phyloP scores from a whole-genome alignment of 2,888 invertebrate genomes.

The Drosophila buzzatii region DNA sequence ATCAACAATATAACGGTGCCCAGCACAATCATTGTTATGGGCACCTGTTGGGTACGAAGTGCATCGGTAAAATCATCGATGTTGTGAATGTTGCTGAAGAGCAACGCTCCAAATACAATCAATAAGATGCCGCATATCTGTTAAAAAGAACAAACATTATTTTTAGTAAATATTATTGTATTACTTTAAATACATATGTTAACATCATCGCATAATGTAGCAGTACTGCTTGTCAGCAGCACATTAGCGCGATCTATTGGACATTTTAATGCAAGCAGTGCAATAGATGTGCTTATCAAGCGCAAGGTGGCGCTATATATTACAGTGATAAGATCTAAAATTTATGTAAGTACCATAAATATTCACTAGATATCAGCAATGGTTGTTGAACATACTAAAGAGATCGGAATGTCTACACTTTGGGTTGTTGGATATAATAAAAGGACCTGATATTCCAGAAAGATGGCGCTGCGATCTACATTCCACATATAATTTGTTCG shows the following conservation, averaged over 20 bases:
- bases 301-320: neutral
- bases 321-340: neutral
- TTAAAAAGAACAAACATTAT: neutral
- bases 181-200: too few relatives aligned
- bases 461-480: neutral
- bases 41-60: constrained; percentile 87
- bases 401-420: neutral
- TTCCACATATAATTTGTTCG: neutral
- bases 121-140: constrained; percentile 91
- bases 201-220: neutral
- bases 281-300: neutral
- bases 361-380: neutral
- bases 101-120: constrained; percentile 89
- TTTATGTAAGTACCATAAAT: neutral
- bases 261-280: neutral
- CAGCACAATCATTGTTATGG: constrained; percentile 89
- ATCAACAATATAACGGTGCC: constrained; percentile 91
- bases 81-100: constrained; percentile 88
- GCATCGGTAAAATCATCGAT: constrained; percentile 86
- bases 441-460: neutral
- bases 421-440: neutral
- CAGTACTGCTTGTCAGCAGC: neutral
- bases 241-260: neutral
- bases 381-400: neutral
- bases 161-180: too few relatives aligned